Conservation (phyloP, 1,140 invertebrate genomes). For the Ooceraea biroi region DNA sequence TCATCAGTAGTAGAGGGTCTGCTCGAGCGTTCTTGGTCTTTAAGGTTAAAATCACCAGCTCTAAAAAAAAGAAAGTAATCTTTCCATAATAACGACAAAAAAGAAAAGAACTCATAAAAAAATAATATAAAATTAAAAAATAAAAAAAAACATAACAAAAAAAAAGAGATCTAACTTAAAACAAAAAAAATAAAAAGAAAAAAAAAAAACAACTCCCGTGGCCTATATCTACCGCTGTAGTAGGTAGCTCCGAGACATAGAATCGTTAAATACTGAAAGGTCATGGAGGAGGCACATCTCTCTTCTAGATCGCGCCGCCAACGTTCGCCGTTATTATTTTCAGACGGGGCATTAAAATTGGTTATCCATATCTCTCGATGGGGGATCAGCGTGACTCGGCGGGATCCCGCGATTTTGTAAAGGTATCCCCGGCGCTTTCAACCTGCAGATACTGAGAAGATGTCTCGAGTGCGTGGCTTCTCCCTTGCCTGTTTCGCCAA, state of each 20-base stretch:
- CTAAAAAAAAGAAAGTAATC: too few species aligned
- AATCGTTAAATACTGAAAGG: slow-evolving; percentile 32
- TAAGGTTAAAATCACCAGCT: too few species aligned
- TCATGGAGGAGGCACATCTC: slow-evolving; percentile 35
- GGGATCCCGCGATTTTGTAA: slow-evolving; percentile 68
- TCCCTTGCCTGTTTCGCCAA: slow-evolving; percentile 7
- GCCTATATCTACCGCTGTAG: slow-evolving; percentile 42
- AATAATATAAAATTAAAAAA: too few species aligned
- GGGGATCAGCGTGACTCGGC: slow-evolving; percentile 57
- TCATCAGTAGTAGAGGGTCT: too few species aligned
- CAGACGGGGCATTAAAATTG: slow-evolving; percentile 67
- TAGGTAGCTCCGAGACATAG: slow-evolving; percentile 10
- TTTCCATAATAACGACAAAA: too few species aligned
- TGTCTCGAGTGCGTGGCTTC: slow-evolving; percentile 63
- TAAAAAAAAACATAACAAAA: too few species aligned
- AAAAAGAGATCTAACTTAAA: too few species aligned
- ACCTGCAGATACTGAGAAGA: slow-evolving; percentile 68
- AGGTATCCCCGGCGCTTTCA: slow-evolving; percentile 74
- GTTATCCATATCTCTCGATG: slow-evolving; percentile 51
- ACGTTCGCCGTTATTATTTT: slow-evolving; percentile 50
- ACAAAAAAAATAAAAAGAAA: too few species aligned
- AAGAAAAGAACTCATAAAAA: too few species aligned
- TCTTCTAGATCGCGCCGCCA: slow-evolving; percentile 14
- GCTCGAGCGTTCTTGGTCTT: too few species aligned
- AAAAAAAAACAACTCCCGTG: too few species aligned